Base-by-base conservation (phyloP, 1,140 invertebrate species). In the Tetramorium parvispinum region DNA sequence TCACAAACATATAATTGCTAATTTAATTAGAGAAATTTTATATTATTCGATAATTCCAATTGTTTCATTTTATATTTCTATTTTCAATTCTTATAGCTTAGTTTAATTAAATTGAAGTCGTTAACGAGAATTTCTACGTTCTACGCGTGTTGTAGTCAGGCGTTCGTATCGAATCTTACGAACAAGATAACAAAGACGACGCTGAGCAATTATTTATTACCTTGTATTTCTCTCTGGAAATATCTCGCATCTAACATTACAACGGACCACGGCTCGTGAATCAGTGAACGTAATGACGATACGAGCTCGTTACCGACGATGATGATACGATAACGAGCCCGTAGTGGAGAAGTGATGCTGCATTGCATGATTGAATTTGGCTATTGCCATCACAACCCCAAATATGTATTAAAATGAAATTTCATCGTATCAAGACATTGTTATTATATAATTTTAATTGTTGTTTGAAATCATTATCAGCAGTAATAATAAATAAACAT, bases 301-400 rank as follows among this genome's bases (percentile, higher is more conserved):
- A 87, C 85, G 71, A 89, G 85, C 89, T 89, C 85, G 88, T 90
- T 89, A 90, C 65, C n/a, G 73, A 70, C 24, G 53, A 83, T 79
- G 85, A 88, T 88, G 88, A 86, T 73, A 76, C 73, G 37, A 68
- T 89, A 85, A 89, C 85, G 78, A 85, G 87, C 71, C 11, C 37
- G 88, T 83, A 57, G 75, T 24, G 63, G 53, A 32, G 49, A 63
- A 55, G 49, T 68, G 57, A 73, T 83, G 66, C 53, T 83, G 53
- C 13, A 61, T 75, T 59, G 68, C 75, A 75, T 37, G 51, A 73
- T 83, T 83, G 43, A 83, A 83, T 83, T 83, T 73, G 79, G 40
- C 43, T 83, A 73, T 61, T 55, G 53, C n/a, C 53, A 46, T 24
- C 37, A 59, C 40, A 59, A 55, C 40, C n/a, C 1, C 13, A n/a